A percentile compares a stretch with the other conserved stretches of the same genome.
Evolutionary conservation across 2,888 invertebrate genomes (phyloP).

Genomic region (Ceraclea dissimilis): DNA sequence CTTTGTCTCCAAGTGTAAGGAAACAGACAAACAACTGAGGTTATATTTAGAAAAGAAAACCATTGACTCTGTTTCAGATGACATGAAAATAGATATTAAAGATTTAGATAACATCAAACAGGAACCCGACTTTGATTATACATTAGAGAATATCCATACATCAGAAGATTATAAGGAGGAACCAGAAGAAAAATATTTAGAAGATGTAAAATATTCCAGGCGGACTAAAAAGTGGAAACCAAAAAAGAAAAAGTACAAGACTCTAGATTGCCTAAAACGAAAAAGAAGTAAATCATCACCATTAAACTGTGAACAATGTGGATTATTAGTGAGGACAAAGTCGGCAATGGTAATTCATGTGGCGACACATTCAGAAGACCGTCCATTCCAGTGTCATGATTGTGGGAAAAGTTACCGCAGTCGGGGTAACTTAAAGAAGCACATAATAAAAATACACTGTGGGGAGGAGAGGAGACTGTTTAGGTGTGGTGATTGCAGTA

Average conservation of each 20-base stretch:
- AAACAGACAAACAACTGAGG: conserved; percentile 11
- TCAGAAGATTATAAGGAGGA: not conserved
- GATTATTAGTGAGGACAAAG: conserved; percentile 2
- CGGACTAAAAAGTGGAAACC: not conserved
- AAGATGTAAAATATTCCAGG: not conserved
- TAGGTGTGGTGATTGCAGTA: conserved; percentile 19
- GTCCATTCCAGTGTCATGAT: conserved; percentile 14
- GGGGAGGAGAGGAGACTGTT: conserved; percentile 2
- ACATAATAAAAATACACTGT: conserved; percentile 13
- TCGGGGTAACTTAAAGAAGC: conserved; percentile 14
- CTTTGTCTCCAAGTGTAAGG: conserved; percentile 15
- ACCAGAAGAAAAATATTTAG: not conserved
- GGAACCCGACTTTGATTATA: no score
- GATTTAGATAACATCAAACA: not conserved
- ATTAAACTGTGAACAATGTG: conserved; percentile 13
- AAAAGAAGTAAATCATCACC: not conserved
- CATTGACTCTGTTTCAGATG: not conserved
- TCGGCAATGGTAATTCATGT: conserved; percentile 16
- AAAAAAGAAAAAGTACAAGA: not conserved
- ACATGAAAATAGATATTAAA: no score
- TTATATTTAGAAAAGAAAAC: not conserved
- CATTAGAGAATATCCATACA: not conserved
- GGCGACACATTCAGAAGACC: conserved; percentile 13
- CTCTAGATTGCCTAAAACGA: not conserved
- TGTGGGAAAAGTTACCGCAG: conserved; percentile 11